A percentile compares a stretch with the other conserved stretches of the same genome.
These are phyloP conservation scores for Tetranychus piercei DNA, from an alignment of 2,888 invertebrate genomes.

Conservation along the genomic window DNA sequence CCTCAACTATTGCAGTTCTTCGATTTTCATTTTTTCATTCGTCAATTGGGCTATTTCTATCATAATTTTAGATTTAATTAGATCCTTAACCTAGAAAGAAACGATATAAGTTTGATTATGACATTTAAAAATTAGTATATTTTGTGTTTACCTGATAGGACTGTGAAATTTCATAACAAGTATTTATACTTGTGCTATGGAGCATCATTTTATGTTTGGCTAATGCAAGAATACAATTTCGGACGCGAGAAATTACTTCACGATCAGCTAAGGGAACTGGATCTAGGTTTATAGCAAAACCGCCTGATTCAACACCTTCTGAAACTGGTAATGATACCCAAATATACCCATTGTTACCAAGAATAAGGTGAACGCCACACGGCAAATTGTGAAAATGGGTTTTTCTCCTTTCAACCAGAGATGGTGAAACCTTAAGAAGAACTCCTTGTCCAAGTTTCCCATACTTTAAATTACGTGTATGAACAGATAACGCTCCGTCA, in stretches of 20 bases:
- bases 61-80: background rate
- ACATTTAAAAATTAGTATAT: background rate
- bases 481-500: conserved; percentile 77
- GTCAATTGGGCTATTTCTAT: background rate
- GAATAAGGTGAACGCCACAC: conserved; percentile 72
- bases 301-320: conserved; percentile 43
- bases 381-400: conserved; percentile 85
- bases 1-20: background rate
- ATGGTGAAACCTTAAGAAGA: conserved; percentile 71
- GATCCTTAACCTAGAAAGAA: background rate
- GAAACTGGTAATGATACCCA: conserved; percentile 61
- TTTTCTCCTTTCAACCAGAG: conserved; percentile 74
- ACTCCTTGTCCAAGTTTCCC: conserved; percentile 83
- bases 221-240: conserved; percentile 71
- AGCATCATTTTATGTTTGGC: conserved; percentile 71
- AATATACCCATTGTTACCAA: conserved; percentile 89
- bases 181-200: conserved; percentile 45
- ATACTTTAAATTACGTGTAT: conserved; percentile 88
- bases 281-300: conserved; percentile 58
- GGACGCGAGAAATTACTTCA: conserved; percentile 65
- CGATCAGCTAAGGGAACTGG: conserved; percentile 51
- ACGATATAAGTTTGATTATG: background rate
- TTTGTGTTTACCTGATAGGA: conserved; percentile 4
- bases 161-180: conserved; percentile 16
- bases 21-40: background rate